Base-by-base conservation (phyloP, 2,888 invertebrate species). In the Leucozona laternaria region DNA sequence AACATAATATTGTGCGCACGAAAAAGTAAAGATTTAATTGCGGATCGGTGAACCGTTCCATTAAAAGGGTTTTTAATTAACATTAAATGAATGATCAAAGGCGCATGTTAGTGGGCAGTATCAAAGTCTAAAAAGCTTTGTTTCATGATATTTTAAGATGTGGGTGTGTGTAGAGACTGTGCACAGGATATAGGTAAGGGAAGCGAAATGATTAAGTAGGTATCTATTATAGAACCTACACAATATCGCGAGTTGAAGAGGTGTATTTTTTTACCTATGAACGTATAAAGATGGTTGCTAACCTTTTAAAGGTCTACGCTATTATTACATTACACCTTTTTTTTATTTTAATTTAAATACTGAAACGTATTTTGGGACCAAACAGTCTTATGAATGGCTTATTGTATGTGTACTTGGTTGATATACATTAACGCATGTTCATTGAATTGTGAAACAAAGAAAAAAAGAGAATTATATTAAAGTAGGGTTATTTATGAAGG, bases 1-100 rank as follows among this genome's bases (percentile, higher is more conserved):
- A n/a, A 31, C 5, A 31, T 5, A 31, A 31, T 1, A 31, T 31
- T 22, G 11, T 4, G 25, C 22, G 11, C 17, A 31, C n/a, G 25
- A 60, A 48, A 50, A 45, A 31, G 55, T 45, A 15, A 70, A 72
- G 48, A 73, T 70, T 73, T 70, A 15, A 50, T 40, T 45, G 25
- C 64, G 58, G 76, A 71, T 55, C 71, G 70, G 58, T 79, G 79
- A 73, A 66, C 70, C 79, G 79, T 75, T 71, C 64, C 66, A 79
- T 79, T 79, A 60, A 84, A 84, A 79, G 79, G 68, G 70, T 17
- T 79, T 84, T 79, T 79, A 84, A 84, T 84, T 84, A 79, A 60
- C 72, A 53, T 64, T 84, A 72, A 76, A 79, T 79, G 79, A 64
- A 71, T 84, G 84, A 84, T 84, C 71, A 84, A 79, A 79, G 83